Base-by-base conservation (phyloP, 2,797 vertebrate species). In the Amblyraja radiata region DNA sequence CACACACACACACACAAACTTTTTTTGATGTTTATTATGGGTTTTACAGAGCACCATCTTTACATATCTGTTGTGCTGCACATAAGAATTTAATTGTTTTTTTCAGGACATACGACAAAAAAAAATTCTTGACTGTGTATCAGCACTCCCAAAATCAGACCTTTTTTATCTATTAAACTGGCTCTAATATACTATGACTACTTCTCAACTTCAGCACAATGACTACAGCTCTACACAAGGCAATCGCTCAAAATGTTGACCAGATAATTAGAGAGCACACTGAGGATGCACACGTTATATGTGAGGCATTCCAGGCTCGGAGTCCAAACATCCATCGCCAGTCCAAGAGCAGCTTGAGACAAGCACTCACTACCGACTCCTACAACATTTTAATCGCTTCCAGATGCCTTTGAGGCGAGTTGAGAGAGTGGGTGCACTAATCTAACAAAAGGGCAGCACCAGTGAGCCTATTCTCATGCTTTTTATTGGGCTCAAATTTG, bases 401-500 rank as follows among this genome's bases (percentile, higher is more conserved):
- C 90, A 92, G 68, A 76, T 92, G 90, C 46, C 73, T 21, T 76
- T 73, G 25, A 46, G 86, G 5, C 54, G 90, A 74, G 54, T 74
- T 92, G 71, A 0, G 71, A 46, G 68, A 91, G 71, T 74, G 90
- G 68, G 71, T 74, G 36, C 21, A 74, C 90, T 74, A 91, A 54
- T 91, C 68, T 91, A 91, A 92, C 76, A n/a, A 92, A 92, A 54
- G 46, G 71, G 90, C 23, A 92, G 54, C 39, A 74, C 90, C 90
- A 92, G 25, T 9, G 25, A 74, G 36, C 39, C 90, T 11, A 74
- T 92, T 92, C 74, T 92, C 90, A 76, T 25, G 1, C 39, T 46
- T 73, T 92, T 92, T 76, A 76, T 74, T 76, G 23, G 58, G 23
- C 68, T 92, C 39, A 78, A 78, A 91, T 92, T 92, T 90, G 88